Conservation (phyloP, 2,888 invertebrate genomes). For the Marasmarcha lunaedactyla region DNA sequence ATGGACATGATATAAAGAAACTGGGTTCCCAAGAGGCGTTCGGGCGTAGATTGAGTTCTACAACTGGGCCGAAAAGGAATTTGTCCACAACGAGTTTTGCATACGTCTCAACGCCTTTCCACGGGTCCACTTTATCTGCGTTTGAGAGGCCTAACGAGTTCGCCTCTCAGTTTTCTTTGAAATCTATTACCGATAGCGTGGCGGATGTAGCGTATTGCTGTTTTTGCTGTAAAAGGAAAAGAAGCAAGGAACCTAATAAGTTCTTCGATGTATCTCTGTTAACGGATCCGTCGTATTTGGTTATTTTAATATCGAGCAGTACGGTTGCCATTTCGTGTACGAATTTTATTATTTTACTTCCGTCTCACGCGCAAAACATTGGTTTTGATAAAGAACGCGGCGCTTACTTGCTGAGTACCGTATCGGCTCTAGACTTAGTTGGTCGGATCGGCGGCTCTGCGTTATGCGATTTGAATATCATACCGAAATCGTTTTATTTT, state of each 20-base stretch:
- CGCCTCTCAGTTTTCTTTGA: slow-evolving; percentile 82
- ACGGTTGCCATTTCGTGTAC: slow-evolving; percentile 90
- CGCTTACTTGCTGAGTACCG: slow-evolving; percentile 81
- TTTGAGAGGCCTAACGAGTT: slow-evolving; percentile 82
- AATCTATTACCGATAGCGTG: slow-evolving; percentile 73
- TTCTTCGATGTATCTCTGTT: slow-evolving; percentile 81
- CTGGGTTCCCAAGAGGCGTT: slow-evolving; percentile 47
- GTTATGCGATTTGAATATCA: slow-evolving; percentile 80
- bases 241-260: slow-evolving; percentile 56
- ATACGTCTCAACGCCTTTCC: slow-evolving; percentile 86
- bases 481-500: slow-evolving; percentile 86
- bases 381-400: slow-evolving; percentile 79
- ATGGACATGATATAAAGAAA: slow-evolving; percentile 64
- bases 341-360: slow-evolving; percentile 87
- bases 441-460: slow-evolving; percentile 89
- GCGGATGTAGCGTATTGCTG: slow-evolving; percentile 56
- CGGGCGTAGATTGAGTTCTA: slow-evolving; percentile 34
- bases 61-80: slow-evolving; percentile 69
- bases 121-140: slow-evolving; percentile 83
- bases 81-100: slow-evolving; percentile 86
- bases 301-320: slow-evolving; percentile 85
- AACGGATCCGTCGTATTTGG: slow-evolving; percentile 81
- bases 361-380: slow-evolving; percentile 79
- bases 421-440: slow-evolving; percentile 83
- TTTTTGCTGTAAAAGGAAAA: slow-evolving; percentile 47